phyloP scores from a whole-genome alignment of 2,797 vertebrate genomes.

The Scolopax rusticola region DNA sequence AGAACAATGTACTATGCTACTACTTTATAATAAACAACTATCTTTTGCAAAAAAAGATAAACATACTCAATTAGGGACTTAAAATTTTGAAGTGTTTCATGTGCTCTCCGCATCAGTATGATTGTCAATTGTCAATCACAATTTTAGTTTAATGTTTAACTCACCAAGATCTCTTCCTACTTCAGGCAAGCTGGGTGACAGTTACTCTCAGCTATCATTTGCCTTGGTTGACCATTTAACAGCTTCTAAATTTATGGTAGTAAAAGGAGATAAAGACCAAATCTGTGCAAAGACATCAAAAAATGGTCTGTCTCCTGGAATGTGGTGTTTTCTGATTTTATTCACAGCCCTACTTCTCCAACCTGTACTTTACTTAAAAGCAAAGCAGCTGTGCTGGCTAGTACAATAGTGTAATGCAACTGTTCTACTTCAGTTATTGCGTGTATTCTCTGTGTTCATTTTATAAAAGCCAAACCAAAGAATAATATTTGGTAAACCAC shows the following conservation, averaged over 20 bases:
- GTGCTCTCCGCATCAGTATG: background rate
- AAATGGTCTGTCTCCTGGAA: background rate
- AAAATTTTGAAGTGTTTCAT: background rate
- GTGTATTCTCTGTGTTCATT: slow-evolving; percentile 15
- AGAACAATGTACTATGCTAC: background rate
- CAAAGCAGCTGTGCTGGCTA: slow-evolving; percentile 46
- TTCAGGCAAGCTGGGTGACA: background rate
- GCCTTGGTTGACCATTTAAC: background rate
- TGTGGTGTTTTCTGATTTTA: background rate
- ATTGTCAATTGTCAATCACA: background rate
- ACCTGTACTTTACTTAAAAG: slow-evolving; percentile 31
- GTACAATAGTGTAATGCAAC: slow-evolving; percentile 4
- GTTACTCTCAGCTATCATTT: background rate
- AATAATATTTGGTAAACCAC: slow-evolving; percentile 64
- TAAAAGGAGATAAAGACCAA: background rate
- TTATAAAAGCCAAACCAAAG: slow-evolving; percentile 63
- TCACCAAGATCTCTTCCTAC: background rate
- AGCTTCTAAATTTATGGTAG: background rate
- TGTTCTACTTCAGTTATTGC: background rate
- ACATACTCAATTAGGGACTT: background rate
- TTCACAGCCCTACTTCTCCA: slow-evolving; percentile 1
- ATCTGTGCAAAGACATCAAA: background rate
- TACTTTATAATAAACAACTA: background rate
- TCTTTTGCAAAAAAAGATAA: background rate
- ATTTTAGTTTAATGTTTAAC: slow-evolving; percentile 22